Evolutionary conservation across 2,888 invertebrate species (phyloP).

Genomic region (Nemapogon koenigi): DNA sequence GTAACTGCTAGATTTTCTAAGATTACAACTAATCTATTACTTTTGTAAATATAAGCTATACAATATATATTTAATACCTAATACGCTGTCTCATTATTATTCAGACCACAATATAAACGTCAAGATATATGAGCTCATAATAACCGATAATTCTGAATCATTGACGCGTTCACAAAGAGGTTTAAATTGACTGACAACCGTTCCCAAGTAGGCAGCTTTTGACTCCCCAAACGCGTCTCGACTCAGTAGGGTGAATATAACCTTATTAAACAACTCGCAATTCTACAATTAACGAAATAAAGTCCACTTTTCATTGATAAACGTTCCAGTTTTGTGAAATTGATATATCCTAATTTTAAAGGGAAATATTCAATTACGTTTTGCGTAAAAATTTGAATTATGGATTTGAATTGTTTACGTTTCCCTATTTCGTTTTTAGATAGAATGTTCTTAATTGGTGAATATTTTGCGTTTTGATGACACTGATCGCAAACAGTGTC

Average conservation of each 20-base stretch:
- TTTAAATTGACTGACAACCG: conserved; percentile 10
- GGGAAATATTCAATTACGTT: conserved; percentile 7
- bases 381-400: not conserved
- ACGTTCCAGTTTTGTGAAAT: not conserved
- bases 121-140: conserved; percentile 8
- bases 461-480: too few species aligned
- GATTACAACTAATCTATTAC: too few species aligned
- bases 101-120: too few species aligned
- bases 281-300: not conserved
- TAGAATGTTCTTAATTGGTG: not conserved
- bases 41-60: too few species aligned
- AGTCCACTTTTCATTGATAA: not conserved
- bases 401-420: not conserved
- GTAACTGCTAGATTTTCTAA: too few species aligned
- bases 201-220: conserved; percentile 4
- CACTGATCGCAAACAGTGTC: too few species aligned
- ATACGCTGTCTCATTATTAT: too few species aligned
- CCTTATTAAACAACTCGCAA: not conserved
- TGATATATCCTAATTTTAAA: conserved; percentile 9
- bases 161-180: conserved; percentile 9
- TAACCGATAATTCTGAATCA: conserved; percentile 10
- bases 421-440: not conserved
- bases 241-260: not conserved
- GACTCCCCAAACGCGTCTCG: conserved; percentile 4
- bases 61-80: too few species aligned